Conservation (phyloP, 2,113 vertebrate species). For the Acanthochromis polyacanthus region DNA sequence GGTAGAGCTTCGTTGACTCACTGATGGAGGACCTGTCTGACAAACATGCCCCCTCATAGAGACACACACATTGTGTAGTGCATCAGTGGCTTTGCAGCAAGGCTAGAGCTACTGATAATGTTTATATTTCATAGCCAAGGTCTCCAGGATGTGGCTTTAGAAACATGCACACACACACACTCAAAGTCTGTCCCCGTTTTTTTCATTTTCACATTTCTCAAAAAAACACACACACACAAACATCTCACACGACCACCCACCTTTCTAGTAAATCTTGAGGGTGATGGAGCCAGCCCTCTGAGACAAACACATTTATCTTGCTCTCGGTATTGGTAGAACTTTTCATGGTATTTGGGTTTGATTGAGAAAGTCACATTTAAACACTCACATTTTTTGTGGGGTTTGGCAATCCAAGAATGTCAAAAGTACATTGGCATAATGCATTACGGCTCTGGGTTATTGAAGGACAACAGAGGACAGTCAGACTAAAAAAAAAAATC, state of each 20-base stretch:
- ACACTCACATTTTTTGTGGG: neutral
- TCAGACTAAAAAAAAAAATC: neutral
- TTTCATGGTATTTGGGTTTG: constrained; percentile 14
- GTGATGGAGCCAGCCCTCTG: constrained; percentile 46
- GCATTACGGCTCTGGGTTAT: neutral
- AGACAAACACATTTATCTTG: constrained; percentile 60
- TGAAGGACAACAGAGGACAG: neutral
- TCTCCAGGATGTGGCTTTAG: constrained; percentile 42
- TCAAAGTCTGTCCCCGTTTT: neutral
- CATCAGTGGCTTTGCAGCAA: constrained; percentile 60
- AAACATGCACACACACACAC: constrained; percentile 12
- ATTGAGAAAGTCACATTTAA: constrained; percentile 13
- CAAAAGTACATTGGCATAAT: neutral
- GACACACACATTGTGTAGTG: constrained; percentile 36
- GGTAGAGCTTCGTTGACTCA: constrained; percentile 68
- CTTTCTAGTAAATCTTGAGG: constrained; percentile 48
- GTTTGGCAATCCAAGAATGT: neutral
- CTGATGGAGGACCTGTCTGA: constrained; percentile 73
- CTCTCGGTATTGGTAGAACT: neutral
- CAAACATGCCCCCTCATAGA: constrained; percentile 31
- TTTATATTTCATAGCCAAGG: constrained; percentile 68
- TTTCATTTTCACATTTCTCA: constrained; percentile 18
- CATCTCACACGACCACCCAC: constrained; percentile 37
- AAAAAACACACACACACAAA: constrained; percentile 24
- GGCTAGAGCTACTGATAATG: constrained; percentile 66